Conservation (phyloP, 2,888 invertebrate species). For the Ganaspis brasiliensis region DNA sequence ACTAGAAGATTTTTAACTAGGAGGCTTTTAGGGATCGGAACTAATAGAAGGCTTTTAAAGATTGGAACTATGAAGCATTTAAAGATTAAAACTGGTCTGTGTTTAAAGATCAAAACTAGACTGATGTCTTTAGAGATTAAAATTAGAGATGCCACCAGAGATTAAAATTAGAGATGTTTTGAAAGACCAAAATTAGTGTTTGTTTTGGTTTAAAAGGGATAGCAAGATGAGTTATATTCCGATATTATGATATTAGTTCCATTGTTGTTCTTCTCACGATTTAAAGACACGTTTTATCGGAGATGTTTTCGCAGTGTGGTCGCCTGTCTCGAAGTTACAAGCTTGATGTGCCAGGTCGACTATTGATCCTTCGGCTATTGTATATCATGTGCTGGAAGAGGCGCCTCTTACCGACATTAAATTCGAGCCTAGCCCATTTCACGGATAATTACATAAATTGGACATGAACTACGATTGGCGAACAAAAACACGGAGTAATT, state of each 20-base stretch:
- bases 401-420: slow-evolving; percentile 49
- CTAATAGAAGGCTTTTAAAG: too few relatives aligned
- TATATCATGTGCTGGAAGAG: slow-evolving; percentile 52
- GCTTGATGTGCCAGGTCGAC: slow-evolving; percentile 54
- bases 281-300: slow-evolving; percentile 34
- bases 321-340: slow-evolving; percentile 17
- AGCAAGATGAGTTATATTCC: not conserved
- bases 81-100: too few relatives aligned
- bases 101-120: too few relatives aligned
- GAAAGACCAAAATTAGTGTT: too few relatives aligned
- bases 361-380: slow-evolving; percentile 58
- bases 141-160: too few relatives aligned
- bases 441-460: slow-evolving; percentile 42
- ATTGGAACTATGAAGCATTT: too few relatives aligned
- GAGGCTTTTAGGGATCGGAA: too few relatives aligned
- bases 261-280: slow-evolving; percentile 29
- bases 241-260: slow-evolving; percentile 5
- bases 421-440: slow-evolving; percentile 51
- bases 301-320: slow-evolving; percentile 20
- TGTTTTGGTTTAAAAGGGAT: too few relatives aligned
- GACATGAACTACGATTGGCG: slow-evolving; percentile 38
- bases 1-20: too few relatives aligned
- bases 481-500: slow-evolving; percentile 37
- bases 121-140: too few relatives aligned
- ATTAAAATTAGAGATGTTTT: too few relatives aligned